Evolutionary conservation across 2,888 invertebrate species (phyloP).

Genomic region (Mermis nigrescens): DNA sequence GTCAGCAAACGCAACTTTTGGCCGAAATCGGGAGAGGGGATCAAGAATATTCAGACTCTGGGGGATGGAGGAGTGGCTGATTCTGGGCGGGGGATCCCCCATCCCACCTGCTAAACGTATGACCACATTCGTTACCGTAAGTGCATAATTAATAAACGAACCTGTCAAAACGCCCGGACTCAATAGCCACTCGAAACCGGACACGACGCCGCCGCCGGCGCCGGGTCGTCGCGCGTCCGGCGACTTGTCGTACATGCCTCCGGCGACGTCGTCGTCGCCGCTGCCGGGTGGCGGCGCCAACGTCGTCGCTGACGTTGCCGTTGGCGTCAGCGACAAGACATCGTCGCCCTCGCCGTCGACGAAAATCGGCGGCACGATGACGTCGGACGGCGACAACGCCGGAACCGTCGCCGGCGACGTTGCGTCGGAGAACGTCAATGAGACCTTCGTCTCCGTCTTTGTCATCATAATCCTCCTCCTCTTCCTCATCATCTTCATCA

Average conservation of each 20-base stretch:
- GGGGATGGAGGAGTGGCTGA: no score
- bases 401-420: neutral
- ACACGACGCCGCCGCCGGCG: no score
- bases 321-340: neutral
- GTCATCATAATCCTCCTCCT: neutral
- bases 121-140: no score
- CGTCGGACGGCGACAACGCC: neutral
- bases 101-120: no score
- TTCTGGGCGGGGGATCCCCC: no score
- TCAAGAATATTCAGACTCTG: no score
- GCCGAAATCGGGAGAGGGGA: no score
- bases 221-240: neutral
- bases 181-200: conserved; percentile 1
- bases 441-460: no score
- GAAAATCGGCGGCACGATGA: neutral
- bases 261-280: neutral
- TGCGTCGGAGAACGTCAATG: no score
- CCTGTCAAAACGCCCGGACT: conserved; percentile 4
- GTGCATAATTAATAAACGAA: no score
- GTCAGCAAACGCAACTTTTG: neutral
- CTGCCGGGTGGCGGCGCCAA: neutral
- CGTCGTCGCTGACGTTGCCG: neutral
- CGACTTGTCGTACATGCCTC: neutral
- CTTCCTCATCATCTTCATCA: neutral
- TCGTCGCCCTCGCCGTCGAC: neutral